Evolutionary conservation across 2,888 invertebrate species (phyloP).

Genomic region (Cryptocephalus moraei): DNA sequence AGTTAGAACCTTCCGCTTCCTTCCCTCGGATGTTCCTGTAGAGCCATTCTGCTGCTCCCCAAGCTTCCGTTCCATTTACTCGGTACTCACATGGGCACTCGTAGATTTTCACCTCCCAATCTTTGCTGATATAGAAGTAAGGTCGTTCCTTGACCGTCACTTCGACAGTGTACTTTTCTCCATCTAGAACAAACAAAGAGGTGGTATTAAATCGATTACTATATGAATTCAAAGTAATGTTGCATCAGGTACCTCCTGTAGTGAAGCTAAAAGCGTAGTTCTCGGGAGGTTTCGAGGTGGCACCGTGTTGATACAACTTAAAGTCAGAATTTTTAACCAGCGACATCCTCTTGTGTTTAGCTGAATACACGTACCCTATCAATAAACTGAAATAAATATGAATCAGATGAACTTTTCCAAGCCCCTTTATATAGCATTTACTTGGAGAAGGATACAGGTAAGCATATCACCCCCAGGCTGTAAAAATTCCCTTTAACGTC

Average conservation of each 20-base stretch:
- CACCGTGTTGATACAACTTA: constrained; percentile 51
- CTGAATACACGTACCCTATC: constrained; percentile 50
- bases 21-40: constrained; percentile 43
- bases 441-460: constrained; percentile 52
- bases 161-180: constrained; percentile 41
- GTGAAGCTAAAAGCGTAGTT: constrained; percentile 52
- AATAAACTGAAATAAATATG: constrained; percentile 41
- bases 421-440: constrained; percentile 27
- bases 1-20: constrained; percentile 5
- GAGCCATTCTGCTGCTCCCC: constrained; percentile 57
- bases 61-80: constrained; percentile 52
- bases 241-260: constrained; percentile 39
- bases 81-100: constrained; percentile 49
- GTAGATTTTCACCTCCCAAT: constrained; percentile 47
- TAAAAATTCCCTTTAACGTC: constrained; percentile 60
- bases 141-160: constrained; percentile 45
- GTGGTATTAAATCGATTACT: too few relatives aligned
- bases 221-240: not conserved
- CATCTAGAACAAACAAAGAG: constrained; percentile 32
- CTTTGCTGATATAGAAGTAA: constrained; percentile 48
- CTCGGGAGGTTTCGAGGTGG: constrained; percentile 45
- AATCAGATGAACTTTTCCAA: not conserved
- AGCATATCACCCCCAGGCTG: constrained; percentile 50
- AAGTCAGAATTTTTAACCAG: constrained; percentile 44
- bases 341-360: constrained; percentile 33